Conservation (phyloP, 2,888 invertebrate species). For the Julus scanicus region DNA sequence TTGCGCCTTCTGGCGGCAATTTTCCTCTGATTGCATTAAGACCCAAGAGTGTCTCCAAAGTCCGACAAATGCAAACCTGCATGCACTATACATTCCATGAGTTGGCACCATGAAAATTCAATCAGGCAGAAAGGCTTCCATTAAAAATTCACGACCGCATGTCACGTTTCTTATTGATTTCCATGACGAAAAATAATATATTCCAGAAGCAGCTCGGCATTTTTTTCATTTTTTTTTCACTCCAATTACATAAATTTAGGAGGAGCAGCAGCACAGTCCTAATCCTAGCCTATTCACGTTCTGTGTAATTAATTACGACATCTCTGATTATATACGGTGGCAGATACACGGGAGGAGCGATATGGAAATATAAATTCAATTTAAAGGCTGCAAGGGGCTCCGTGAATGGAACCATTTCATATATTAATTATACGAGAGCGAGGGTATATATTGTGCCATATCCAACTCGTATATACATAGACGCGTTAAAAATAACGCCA, state of each 20-base stretch:
- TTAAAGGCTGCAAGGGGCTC: not conserved
- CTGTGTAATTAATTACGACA: conserved; percentile 26
- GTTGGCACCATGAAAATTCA: not conserved
- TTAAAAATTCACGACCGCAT: conserved; percentile 45
- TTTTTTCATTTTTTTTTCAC: conserved; percentile 39
- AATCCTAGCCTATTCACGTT: not conserved
- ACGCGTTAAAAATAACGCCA: not conserved
- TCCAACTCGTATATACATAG: not conserved
- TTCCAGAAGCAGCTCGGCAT: not conserved
- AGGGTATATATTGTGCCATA: too few relatives aligned
- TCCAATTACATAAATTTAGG: conserved; percentile 40
- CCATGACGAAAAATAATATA: conserved; percentile 4
- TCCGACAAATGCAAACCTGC: not conserved
- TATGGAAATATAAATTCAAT: conserved; percentile 40
- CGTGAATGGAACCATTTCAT: not conserved
- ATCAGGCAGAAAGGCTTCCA: not conserved
- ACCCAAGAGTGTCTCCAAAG: not conserved
- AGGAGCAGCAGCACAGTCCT: not conserved
- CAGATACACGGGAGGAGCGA: not conserved
- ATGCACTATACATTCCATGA: not conserved
- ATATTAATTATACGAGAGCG: conserved; percentile 21
- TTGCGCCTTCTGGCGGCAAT: not conserved
- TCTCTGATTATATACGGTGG: not conserved
- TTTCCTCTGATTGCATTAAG: not conserved
- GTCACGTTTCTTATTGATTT: conserved; percentile 47